phyloP scores from a whole-genome alignment of 2,888 invertebrate species.

The Epiperipatus broadwayi region DNA sequence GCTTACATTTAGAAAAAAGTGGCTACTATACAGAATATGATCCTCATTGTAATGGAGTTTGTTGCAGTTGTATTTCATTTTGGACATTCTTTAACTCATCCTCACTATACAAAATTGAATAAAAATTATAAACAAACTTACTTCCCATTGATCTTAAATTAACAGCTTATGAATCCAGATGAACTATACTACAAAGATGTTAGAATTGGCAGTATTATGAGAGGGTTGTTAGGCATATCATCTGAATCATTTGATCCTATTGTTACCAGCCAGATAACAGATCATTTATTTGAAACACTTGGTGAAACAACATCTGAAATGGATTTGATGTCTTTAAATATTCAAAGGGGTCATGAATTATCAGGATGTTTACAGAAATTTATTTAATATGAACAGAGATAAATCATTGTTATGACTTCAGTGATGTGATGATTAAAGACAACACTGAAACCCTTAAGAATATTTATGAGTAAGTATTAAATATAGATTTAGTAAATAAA shows the following conservation, averaged over 20 bases:
- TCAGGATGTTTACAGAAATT: slow-evolving; percentile 71
- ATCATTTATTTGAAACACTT: slow-evolving; percentile 77
- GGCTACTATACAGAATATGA: slow-evolving; percentile 74
- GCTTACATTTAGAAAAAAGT: slow-evolving; percentile 56
- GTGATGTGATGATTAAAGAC: slow-evolving; percentile 64
- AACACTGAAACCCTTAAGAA: slow-evolving; percentile 26
- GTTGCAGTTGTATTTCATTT: slow-evolving; percentile 76
- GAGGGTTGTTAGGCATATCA: slow-evolving; percentile 66
- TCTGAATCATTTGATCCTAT: slow-evolving; percentile 86
- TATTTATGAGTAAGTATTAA: slow-evolving; percentile 24
- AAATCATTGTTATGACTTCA: slow-evolving; percentile 63
- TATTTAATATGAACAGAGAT: slow-evolving; percentile 72
- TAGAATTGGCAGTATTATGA: slow-evolving; percentile 55
- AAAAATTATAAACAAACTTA: slow-evolving; percentile 40
- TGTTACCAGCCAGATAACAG: slow-evolving; percentile 79
- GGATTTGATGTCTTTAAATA: slow-evolving; percentile 72
- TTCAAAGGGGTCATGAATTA: slow-evolving; percentile 47
- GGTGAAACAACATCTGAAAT: slow-evolving; percentile 76
- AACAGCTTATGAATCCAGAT: slow-evolving; percentile 1
- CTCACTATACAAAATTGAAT: slow-evolving; percentile 62
- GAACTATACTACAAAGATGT: slow-evolving; percentile 13
- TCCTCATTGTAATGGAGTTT: slow-evolving; percentile 74
- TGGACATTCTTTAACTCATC: slow-evolving; percentile 64
- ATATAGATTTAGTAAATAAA: no score
- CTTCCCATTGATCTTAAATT: slow-evolving; percentile 17